Conservation (phyloP, 2,113 vertebrate genomes). For the Campylomormyrus numenius region DNA sequence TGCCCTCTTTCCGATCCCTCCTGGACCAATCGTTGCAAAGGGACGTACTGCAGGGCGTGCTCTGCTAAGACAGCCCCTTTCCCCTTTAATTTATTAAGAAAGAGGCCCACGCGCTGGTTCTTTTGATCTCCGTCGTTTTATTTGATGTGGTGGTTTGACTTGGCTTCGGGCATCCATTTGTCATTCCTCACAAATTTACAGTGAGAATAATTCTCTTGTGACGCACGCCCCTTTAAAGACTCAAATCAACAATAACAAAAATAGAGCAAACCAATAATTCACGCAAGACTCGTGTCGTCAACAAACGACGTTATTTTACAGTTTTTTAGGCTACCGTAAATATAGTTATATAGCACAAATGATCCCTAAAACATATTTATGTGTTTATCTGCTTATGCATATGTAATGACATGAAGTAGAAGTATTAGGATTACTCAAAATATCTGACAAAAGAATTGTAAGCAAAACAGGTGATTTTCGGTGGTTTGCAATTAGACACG, state of each 20-base stretch:
- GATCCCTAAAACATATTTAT: not conserved
- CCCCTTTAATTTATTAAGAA: constrained; percentile 54
- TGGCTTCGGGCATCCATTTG: constrained; percentile 59
- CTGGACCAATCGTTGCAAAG: constrained; percentile 55
- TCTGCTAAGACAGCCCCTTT: constrained; percentile 48
- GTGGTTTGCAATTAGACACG: not conserved
- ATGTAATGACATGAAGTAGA: not conserved
- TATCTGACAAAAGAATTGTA: not conserved
- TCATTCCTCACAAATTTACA: constrained; percentile 56
- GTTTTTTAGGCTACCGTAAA: not conserved
- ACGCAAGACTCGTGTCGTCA: not conserved
- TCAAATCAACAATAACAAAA: constrained; percentile 17
- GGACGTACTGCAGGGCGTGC: constrained; percentile 53
- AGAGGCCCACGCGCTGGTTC: constrained; percentile 53
- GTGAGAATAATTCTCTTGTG: constrained; percentile 57
- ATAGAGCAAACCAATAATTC: constrained; percentile 16
- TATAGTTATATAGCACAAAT: not conserved
- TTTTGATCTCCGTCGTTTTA: constrained; percentile 62
- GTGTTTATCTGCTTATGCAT: not conserved
- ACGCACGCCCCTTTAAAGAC: constrained; percentile 37
- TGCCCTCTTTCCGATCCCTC: constrained; percentile 49
- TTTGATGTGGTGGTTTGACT: constrained; percentile 65
- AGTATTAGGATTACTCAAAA: not conserved
- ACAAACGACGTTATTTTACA: not conserved
- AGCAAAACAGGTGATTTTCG: not conserved